Base-by-base conservation (phyloP, 2,888 invertebrate species). In the Cantharis rustica region DNA sequence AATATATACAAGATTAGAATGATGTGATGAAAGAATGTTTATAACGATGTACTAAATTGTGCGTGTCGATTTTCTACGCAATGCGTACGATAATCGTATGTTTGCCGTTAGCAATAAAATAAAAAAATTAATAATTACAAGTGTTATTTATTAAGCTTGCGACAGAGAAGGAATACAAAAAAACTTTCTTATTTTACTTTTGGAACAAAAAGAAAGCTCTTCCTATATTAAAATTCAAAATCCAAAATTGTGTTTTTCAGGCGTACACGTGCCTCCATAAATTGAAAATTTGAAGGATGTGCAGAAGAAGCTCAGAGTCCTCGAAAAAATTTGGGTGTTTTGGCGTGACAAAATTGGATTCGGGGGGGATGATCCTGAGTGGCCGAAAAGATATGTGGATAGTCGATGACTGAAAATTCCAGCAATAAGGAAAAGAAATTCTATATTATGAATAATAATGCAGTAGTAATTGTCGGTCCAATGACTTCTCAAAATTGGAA, bases 401-500 rank as follows among this genome's bases (percentile, higher is more conserved):
- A n/a, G 31, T 31, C 13, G 31, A 31, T 31, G 13, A 13, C 31
- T 5, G 13, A 31, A 47, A 47, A 47, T 47, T 47, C n/a, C 13
- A 20, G 13, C 15, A 23, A 66, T 23, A 66, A 66, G 64, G 20
- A 66, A 66, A 66, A 20, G 64, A 66, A 23, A 66, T 66, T n/a
- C 20, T 5, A 20, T 66, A n/a, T n/a, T 11, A 66, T 66, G 64
- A 23, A n/a, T 15, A 20, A 20, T 20, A 20, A 23, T 20, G 17
- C 17, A 31, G 27, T 66, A 71, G 74, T 72, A 75, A 73, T 71
- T 69, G 23, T 75, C 75, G 77, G 80, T 76, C 76, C 81, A 79
- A 75, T 79, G 81, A 81, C 77, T 80, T 78, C 76, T 68, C 68
- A 73, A 79, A 80, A 81, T 81, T 81, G 80, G 81, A 75, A 81